Evolutionary conservation across 92 coral and sea anemone genomes (phyloP).

Genomic region (Phenganax stokvisi): DNA sequence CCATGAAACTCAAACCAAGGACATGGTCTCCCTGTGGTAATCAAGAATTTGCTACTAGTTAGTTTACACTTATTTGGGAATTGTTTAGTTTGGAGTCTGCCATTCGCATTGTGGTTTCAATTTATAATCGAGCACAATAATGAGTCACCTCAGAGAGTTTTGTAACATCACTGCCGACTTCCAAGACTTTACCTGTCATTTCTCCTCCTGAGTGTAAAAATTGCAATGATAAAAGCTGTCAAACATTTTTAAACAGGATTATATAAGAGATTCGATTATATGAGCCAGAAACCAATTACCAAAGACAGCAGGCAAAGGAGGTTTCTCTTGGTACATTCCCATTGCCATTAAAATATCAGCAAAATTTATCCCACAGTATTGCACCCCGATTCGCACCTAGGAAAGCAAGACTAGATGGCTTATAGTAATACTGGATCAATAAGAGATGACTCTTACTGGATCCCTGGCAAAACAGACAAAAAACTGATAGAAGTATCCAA

Average conservation of each 20-base stretch:
- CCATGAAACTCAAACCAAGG: conserved; percentile 52
- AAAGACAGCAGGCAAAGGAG: conserved; percentile 71
- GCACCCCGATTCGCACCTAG: conserved; percentile 84
- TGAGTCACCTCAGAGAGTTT: conserved; percentile 62
- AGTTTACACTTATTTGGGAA: background rate
- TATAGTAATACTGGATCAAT: background rate
- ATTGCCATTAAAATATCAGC: conserved; percentile 81
- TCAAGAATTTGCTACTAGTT: too few relatives aligned
- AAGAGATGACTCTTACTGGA: background rate
- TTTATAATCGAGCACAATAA: background rate
- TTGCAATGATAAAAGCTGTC: background rate
- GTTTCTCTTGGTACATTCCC: conserved; percentile 90
- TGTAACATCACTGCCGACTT: conserved; percentile 75
- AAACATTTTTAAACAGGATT: background rate
- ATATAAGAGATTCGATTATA: too few relatives aligned
- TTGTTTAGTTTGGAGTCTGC: background rate
- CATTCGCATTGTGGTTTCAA: too few relatives aligned
- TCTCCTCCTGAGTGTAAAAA: conserved; percentile 56
- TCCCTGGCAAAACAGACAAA: too few relatives aligned
- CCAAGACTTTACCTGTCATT: conserved; percentile 81
- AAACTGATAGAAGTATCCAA: too few relatives aligned
- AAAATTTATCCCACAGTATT: conserved; percentile 84
- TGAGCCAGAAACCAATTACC: conserved; percentile 42
- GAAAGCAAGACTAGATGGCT: background rate
- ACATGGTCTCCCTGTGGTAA: conserved; percentile 74